Evolutionary conservation across 1,140 invertebrate genomes (phyloP), one percentile per base, ranked within the genome.

Genomic region (Delia radicum): DNA sequence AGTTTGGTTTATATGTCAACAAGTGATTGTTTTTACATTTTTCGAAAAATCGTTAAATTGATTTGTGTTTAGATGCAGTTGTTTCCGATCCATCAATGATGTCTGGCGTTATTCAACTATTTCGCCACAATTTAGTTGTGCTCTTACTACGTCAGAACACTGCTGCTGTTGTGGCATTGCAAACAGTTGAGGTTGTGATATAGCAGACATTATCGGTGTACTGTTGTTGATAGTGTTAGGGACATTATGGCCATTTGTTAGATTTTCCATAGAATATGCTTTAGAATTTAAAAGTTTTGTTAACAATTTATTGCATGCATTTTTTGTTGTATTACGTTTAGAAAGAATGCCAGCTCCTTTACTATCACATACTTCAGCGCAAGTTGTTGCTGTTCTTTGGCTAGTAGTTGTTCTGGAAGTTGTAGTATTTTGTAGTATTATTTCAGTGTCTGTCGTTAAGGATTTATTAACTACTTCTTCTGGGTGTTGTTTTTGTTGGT

Each of bases 211-310:
- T 69, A 21, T 37, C n/a, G 73, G 15, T 29, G 55, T 24, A 33
- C 12, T 69, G 65, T 33, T 33, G n/a, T 21, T 37, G 65, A 13
- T 29, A 31, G 8, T 31, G 12, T 31, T 31, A n/a, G 26, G 6
- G 37, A 33, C 37, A 33, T 29, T 69, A 69, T 69, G n/a, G 65
- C 6, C 31, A 31, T 72, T 62, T 73, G 76, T 65, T 75, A 84
- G 76, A 79, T 86, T 87, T 61, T 85, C 85, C 18, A 81, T 85
- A n/a, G 84, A 86, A 4, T 80, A 81, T 1, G 86, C 79, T 77
- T 86, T 87, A 7, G 31, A 69, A n/a, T 84, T 85, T 10, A 84
- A 78, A 21, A 87, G 74, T 62, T 80, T 79, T 13, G 84, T 77
- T 46, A 87, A 76, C 77, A 87, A 82, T 77, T 85, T 86, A 55